Evolutionary conservation across 2,888 invertebrate species (phyloP), one percentile per base, ranked within the genome.

Genomic region (Andrena camellia): DNA sequence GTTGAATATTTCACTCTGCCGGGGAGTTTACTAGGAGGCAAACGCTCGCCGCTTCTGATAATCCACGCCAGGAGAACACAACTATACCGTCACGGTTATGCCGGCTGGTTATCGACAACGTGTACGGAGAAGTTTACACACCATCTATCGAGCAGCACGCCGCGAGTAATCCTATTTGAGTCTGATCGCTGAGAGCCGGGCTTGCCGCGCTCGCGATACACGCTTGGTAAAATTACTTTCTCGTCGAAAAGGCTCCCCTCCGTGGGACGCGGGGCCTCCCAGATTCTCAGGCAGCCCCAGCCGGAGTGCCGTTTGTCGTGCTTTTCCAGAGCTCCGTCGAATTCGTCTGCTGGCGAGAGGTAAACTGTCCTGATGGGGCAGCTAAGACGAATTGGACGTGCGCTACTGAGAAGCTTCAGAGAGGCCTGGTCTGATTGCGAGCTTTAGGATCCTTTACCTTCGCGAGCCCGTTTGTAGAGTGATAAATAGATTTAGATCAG

Each of bases 81-180:
- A 52, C 69, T 75, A 71, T 54, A 69, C 59, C 67, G 75, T 63
- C 67, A 60, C 59, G 77, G 73, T 84, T 76, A 79, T 68, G 69
- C 71, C 69, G 79, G 72, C 60, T 67, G 78, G 70, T 81, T 80
- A 82, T 86, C 85, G 86, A 81, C 78, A 72, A 66, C 71, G 76
- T 84, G 78, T 79, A 68, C 84, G 62, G 72, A 84, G 77, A 71
- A 81, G 84, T 85, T 85, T 84, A 75, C 84, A 63, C 73, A 67
- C 77, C 69, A 85, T 81, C 84, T 81, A 84, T 81, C 84, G 79
- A 72, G 74, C 60, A 83, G 64, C 68, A 66, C 72, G 60, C 54
- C 63, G 50, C 74, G 54, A 68, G 69, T 85, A 84, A 85, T 85
- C 84, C 85, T 81, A 75, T 84, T 85, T 80, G 67, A 73, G 72